phyloP scores from a whole-genome alignment of 2,113 vertebrate species.

The Clarias magur region DNA sequence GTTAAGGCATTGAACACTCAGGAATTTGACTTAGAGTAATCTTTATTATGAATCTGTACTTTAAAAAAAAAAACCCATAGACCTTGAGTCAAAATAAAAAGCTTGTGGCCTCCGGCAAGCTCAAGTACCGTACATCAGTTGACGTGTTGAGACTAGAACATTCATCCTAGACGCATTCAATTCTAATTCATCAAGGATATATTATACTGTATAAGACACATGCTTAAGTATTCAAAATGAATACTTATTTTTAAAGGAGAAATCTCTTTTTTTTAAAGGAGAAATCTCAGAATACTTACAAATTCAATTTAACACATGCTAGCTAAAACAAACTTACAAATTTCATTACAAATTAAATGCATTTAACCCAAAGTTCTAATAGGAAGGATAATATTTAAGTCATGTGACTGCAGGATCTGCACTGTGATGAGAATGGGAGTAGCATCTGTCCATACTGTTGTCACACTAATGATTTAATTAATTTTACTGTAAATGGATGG shows the following conservation, averaged over 20 bases:
- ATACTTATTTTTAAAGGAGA: too few relatives aligned
- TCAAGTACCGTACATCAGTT: not conserved
- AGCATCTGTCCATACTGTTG: not conserved
- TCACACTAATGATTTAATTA: not conserved
- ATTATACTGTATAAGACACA: not conserved
- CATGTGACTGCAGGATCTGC: not conserved
- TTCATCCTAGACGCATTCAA: not conserved
- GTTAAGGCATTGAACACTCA: not conserved
- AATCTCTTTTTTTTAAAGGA: too few relatives aligned
- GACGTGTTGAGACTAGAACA: not conserved
- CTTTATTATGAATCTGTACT: not conserved
- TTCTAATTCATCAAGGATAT: not conserved
- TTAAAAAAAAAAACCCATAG: not conserved
- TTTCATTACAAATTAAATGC: not conserved
- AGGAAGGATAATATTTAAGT: not conserved
- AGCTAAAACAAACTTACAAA: too few relatives aligned
- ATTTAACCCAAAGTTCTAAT: not conserved
- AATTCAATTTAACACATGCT: too few relatives aligned
- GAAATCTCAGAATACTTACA: not conserved
- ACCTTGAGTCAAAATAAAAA: constrained; percentile 4
- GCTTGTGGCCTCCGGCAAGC: not conserved
- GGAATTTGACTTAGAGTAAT: too few relatives aligned
- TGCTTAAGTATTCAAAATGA: not conserved
- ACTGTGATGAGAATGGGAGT: not conserved
- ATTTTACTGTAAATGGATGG: not conserved